These are phyloP conservation scores for Atta colombica DNA, from an alignment of 1,140 invertebrate species.

Conservation along the genomic window DNA sequence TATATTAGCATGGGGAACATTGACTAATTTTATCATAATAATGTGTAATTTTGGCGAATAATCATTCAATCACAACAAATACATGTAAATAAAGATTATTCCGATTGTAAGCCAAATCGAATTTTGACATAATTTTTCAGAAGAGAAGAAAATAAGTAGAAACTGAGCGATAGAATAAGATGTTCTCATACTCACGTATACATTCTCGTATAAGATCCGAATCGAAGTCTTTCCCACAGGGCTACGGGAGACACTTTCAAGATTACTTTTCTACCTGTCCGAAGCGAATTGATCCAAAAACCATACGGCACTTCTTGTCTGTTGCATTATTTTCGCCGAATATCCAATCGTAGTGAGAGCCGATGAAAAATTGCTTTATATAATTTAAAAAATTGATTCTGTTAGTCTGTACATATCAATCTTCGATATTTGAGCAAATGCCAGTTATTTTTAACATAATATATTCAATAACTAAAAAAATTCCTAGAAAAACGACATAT, in stretches of 20 bases:
- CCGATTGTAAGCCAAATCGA: slow-evolving; percentile 18
- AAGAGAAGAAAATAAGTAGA: slow-evolving; percentile 29
- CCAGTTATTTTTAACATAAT: slow-evolving; percentile 50
- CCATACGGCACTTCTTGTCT: slow-evolving; percentile 73
- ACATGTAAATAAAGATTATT: slow-evolving; percentile 12
- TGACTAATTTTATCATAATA: slow-evolving; percentile 11
- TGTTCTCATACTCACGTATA: slow-evolving; percentile 49
- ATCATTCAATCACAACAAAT: neutral
- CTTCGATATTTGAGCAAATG: slow-evolving; percentile 39
- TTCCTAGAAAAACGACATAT: neutral
- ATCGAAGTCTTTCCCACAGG: slow-evolving; percentile 76
- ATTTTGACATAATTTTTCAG: neutral
- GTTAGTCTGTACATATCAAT: slow-evolving; percentile 25
- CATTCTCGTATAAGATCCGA: slow-evolving; percentile 67
- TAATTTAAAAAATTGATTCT: slow-evolving; percentile 67
- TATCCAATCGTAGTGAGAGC: slow-evolving; percentile 69
- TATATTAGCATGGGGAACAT: neutral
- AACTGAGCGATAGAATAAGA: slow-evolving; percentile 33
- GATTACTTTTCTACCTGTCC: slow-evolving; percentile 78
- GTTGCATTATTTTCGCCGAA: slow-evolving; percentile 71
- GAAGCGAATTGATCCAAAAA: slow-evolving; percentile 73
- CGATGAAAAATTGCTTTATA: slow-evolving; percentile 64
- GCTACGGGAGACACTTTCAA: slow-evolving; percentile 78
- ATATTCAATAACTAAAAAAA: slow-evolving; percentile 6
- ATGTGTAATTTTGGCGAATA: slow-evolving; percentile 1